Conservation (phyloP, 1,140 invertebrate genomes). For the Lordiphosa mommai region DNA sequence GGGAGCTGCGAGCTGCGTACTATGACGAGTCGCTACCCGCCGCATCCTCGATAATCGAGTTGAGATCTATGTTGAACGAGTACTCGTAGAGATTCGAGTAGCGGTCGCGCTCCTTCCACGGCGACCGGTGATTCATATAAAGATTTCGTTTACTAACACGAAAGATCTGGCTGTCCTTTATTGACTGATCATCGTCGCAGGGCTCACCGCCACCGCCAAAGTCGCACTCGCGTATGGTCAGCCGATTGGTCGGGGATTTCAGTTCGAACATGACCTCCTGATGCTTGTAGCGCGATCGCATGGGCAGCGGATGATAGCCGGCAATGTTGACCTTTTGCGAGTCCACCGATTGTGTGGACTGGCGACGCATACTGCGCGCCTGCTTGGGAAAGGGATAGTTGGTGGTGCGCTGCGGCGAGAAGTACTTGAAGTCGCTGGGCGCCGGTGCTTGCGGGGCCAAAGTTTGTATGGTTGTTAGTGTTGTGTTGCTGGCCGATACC, state of each 20-base stretch:
- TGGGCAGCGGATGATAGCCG: conserved; percentile 70
- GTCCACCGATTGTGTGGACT: conserved; percentile 74
- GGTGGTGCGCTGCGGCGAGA: conserved; percentile 71
- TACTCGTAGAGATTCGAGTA: conserved; percentile 80
- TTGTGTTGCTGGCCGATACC: conserved; percentile 55
- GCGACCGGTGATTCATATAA: conserved; percentile 79
- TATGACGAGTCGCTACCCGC: conserved; percentile 79
- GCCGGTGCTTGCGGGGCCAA: conserved; percentile 63
- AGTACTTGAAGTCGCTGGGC: conserved; percentile 75
- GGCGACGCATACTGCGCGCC: conserved; percentile 68
- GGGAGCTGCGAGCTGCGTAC: conserved; percentile 63
- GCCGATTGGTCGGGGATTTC: conserved; percentile 75
- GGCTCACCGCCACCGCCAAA: conserved; percentile 79
- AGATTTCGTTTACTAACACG: conserved; percentile 80
- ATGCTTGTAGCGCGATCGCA: conserved; percentile 69
- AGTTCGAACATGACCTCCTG: conserved; percentile 78
- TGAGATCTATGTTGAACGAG: conserved; percentile 79
- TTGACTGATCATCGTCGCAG: conserved; percentile 79
- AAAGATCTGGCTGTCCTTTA: conserved; percentile 79
- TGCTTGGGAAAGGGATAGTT: conserved; percentile 75
- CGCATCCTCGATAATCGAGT: conserved; percentile 79
- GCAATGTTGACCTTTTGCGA: conserved; percentile 73
- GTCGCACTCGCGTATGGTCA: conserved; percentile 78
- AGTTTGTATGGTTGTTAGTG: conserved; percentile 65
- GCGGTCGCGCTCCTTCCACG: conserved; percentile 77